A percentile compares a stretch with the other conserved stretches of the same genome.
phyloP scores from a whole-genome alignment of 2,797 vertebrate species.

The Gobionotothen gibberifrons region DNA sequence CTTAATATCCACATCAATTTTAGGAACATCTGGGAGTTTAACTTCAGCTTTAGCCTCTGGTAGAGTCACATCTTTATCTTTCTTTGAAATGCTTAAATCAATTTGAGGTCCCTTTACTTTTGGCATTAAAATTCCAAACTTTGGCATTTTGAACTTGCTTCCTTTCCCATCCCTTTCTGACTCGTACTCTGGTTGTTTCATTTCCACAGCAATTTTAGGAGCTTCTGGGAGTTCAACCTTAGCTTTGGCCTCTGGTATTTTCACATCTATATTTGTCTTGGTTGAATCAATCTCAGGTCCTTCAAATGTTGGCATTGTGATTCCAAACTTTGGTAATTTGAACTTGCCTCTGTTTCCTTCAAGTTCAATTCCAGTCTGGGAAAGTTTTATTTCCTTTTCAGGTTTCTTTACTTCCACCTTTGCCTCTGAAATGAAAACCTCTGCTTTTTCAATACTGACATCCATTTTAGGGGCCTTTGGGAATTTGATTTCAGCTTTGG shows the following conservation, averaged over 20 bases:
- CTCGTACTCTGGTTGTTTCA: conserved; percentile 22
- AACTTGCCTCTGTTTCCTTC: conserved; percentile 39
- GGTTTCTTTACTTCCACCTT: conserved; percentile 15
- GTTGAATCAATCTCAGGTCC: conserved; percentile 38
- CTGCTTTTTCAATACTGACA: too few relatives aligned
- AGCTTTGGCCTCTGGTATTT: conserved; percentile 10
- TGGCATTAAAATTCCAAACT: not conserved
- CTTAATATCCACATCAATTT: conserved; percentile 23
- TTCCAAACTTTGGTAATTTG: conserved; percentile 15
- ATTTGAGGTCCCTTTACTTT: conserved; percentile 40
- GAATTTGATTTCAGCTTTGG: too few relatives aligned
- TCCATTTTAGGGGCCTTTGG: too few relatives aligned
- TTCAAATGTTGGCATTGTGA: conserved; percentile 34
- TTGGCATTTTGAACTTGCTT: conserved; percentile 52
- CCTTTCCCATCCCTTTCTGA: conserved; percentile 27
- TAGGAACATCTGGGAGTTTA: conserved; percentile 10
- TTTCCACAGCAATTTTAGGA: conserved; percentile 22
- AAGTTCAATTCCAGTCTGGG: conserved; percentile 17
- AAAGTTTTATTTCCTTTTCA: conserved; percentile 9
- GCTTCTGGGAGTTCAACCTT: conserved; percentile 2
- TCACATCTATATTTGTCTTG: conserved; percentile 40
- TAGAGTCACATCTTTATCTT: conserved; percentile 27
- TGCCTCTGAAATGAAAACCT: not conserved
- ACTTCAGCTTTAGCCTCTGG: conserved; percentile 15
- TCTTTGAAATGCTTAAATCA: conserved; percentile 38